phyloP scores from a whole-genome alignment of 1,140 invertebrate genomes.

The Pseudomyrmex flavicornis region DNA sequence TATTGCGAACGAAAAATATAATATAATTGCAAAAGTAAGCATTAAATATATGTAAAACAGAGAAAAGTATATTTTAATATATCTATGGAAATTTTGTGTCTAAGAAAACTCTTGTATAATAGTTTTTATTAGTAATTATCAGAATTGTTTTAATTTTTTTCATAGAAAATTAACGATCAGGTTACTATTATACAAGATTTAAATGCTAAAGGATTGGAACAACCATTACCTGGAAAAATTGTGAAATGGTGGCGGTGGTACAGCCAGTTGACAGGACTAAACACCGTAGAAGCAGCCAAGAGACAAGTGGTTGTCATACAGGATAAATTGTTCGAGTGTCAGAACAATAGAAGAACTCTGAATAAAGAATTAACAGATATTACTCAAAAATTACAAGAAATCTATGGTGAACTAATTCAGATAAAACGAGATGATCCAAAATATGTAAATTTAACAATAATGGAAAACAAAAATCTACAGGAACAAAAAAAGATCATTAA shows the following conservation, averaged over 20 bases:
- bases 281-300: slow-evolving; percentile 78
- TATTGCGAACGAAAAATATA: slow-evolving; percentile 74
- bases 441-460: slow-evolving; percentile 81
- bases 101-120: background rate
- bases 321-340: slow-evolving; percentile 81
- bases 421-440: slow-evolving; percentile 81
- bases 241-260: slow-evolving; percentile 82
- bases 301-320: slow-evolving; percentile 79
- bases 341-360: slow-evolving; percentile 75
- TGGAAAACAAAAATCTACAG: slow-evolving; percentile 80
- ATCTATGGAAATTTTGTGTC: no score
- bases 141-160: slow-evolving; percentile 41
- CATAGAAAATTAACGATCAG: slow-evolving; percentile 76
- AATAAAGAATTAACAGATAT: slow-evolving; percentile 69
- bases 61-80: no score
- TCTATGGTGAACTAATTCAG: slow-evolving; percentile 80
- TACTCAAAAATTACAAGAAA: slow-evolving; percentile 79
- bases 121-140: background rate
- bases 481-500: slow-evolving; percentile 76
- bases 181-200: slow-evolving; percentile 78
- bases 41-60: background rate
- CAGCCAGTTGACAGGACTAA: slow-evolving; percentile 80
- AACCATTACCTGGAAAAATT: slow-evolving; percentile 76
- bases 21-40: slow-evolving; percentile 78
- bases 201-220: slow-evolving; percentile 64